Evolutionary conservation across 2,797 vertebrate species (phyloP), one percentile per base, ranked within the genome.

Genomic region (Rhabdophis nuchalis): DNA sequence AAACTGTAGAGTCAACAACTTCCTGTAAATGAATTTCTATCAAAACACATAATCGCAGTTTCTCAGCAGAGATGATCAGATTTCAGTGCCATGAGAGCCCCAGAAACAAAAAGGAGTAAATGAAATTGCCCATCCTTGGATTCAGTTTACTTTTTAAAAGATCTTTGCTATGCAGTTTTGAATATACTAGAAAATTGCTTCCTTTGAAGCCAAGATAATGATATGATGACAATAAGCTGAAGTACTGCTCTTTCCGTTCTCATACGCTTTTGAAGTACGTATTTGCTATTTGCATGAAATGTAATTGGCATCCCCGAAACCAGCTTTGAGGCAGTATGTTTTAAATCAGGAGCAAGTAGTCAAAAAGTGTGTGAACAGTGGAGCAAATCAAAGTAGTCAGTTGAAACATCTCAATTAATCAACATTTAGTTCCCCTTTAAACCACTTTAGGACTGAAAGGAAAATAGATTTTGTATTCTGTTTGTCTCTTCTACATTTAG

Each of bases 201-300:
- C 89, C 89, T 93, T 93, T 93, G 92, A 93, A 93, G 86, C 68
- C 72, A 85, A 52, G 86, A 57, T 91, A 91, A 93, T 90, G 68
- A 91, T 91, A 90, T 88, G 89, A 72, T 85, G 92, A 93, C 88
- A 93, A 91, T 93, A 87, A 93, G 85, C 86, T 82, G 86, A 93
- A 93, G 68, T 85, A 91, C 86, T 36, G 32, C 32, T 88, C 50
- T 88, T 93, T 52, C 86, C 25, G 4, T 90, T 93, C 86, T 91
- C 89, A 85, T 64, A 56, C 86, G 92, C 72, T 93, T 92, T 93
- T 93, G 89, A 93, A 91, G 68, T 91, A 93, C 88, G 68, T 91
- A n/a, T 91, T 91, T 54, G 23, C 86, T 72, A 90, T 57, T 88
- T 54, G 58, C 68, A 88, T 60, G 56, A 88, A 88, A 91, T 32